phyloP scores from a whole-genome alignment of 2,888 invertebrate genomes.

The Pterostichus niger region DNA sequence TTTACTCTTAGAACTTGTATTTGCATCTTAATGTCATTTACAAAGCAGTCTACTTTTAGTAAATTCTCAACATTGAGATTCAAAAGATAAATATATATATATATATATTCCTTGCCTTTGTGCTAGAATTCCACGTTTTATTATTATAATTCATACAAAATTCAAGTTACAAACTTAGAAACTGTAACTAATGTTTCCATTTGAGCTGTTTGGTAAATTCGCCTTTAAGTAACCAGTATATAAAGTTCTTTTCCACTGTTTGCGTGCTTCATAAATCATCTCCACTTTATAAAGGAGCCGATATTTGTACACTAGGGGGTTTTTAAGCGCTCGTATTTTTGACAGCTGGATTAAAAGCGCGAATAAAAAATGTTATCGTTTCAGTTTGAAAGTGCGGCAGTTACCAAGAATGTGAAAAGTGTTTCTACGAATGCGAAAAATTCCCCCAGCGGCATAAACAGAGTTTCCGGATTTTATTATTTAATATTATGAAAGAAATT shows the following conservation, averaged over 20 bases:
- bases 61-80: constrained; percentile 2
- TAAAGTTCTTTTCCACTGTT: not conserved
- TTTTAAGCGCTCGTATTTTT: constrained; percentile 2
- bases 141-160: constrained; percentile 15
- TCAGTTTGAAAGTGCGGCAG: not conserved
- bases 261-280: constrained; percentile 3
- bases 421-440: not conserved
- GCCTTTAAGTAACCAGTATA: not conserved
- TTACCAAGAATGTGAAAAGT: constrained; percentile 9
- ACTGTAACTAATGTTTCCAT: not conserved
- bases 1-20: not conserved
- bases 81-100: constrained; percentile 8
- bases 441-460: not conserved
- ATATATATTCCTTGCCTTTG: not conserved
- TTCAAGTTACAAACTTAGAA: not conserved
- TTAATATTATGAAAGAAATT: not conserved
- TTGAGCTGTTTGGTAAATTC: not conserved
- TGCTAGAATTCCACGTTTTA: not conserved
- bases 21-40: constrained; percentile 8
- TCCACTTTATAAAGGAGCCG: not conserved
- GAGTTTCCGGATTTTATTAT: not conserved
- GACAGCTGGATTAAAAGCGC: constrained; percentile 2
- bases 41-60: not conserved
- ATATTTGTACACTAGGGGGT: not conserved
- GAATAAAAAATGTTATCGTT: not conserved